Percentiles rank a stretch among this genome's conserved stretches.
These are phyloP conservation scores for Drosophila koepferae DNA, from an alignment of 2,888 invertebrate species.

Conservation along the genomic window DNA sequence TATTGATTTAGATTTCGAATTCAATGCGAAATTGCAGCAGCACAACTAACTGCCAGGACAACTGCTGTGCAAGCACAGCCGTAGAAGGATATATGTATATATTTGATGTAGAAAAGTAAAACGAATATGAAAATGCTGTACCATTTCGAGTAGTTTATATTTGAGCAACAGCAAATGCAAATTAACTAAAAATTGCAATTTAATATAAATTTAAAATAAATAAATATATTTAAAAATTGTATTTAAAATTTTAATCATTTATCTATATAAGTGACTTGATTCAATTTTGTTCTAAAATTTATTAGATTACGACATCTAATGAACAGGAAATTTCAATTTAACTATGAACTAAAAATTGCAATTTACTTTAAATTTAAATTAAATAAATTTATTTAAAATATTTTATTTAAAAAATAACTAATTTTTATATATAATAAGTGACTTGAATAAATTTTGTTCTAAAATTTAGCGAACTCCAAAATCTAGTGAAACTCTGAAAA, in stretches of 20 bases:
- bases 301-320: too few relatives aligned
- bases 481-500: too few relatives aligned
- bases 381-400: too few relatives aligned
- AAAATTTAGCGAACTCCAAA: too few relatives aligned
- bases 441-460: too few relatives aligned
- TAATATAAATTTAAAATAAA: not conserved
- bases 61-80: slow-evolving; percentile 62
- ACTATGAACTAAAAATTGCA: not conserved
- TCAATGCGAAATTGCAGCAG: slow-evolving; percentile 28
- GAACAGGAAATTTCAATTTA: not conserved
- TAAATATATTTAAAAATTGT: too few relatives aligned
- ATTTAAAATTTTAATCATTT: too few relatives aligned
- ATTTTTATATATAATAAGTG: not conserved
- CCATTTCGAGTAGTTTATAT: rapidly evolving
- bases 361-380: not conserved
- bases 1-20: slow-evolving; percentile 71
- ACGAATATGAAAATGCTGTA: not conserved
- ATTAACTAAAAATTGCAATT: not conserved
- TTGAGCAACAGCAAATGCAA: not conserved
- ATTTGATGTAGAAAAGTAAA: too few relatives aligned
- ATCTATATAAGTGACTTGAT: too few relatives aligned
- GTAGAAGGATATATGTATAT: not conserved
- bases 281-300: too few relatives aligned
- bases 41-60: slow-evolving; percentile 33
- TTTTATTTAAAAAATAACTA: too few relatives aligned